These are phyloP conservation scores for Drosophila ohnishii DNA, from an alignment of 1,140 invertebrate species.

Conservation along the genomic window DNA sequence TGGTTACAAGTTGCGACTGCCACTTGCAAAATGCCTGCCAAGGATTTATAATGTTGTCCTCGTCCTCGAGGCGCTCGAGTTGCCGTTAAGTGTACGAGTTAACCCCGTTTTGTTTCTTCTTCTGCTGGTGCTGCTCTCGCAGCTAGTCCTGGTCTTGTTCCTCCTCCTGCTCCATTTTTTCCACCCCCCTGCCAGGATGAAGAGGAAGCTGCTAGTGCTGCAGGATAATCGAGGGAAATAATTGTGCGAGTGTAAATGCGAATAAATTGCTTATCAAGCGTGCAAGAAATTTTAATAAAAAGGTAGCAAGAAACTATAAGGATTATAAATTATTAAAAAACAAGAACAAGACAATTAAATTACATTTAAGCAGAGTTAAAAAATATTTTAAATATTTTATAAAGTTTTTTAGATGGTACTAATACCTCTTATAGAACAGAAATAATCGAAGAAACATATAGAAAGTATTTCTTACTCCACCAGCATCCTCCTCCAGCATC, in stretches of 20 bases:
- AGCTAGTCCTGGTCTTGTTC: neutral
- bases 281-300: neutral
- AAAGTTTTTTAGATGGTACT: too few relatives aligned
- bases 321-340: neutral
- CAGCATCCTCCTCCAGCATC: neutral
- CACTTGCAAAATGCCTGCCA: conserved; percentile 78
- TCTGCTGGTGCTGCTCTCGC: neutral
- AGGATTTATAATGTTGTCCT: conserved; percentile 81
- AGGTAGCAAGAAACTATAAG: neutral
- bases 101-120: conserved; percentile 67
- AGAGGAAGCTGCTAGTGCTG: conserved; percentile 4
- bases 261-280: conserved; percentile 36
- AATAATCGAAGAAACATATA: neutral
- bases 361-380: neutral
- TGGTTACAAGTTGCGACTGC: conserved; percentile 61
- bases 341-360: neutral
- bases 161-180: neutral
- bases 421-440: neutral
- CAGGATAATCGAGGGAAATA: conserved; percentile 36
- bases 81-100: conserved; percentile 79
- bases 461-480: neutral
- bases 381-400: too few relatives aligned
- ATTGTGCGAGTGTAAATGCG: conserved; percentile 25
- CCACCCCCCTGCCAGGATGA: conserved; percentile 4
- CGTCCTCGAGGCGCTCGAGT: conserved; percentile 72